Base-by-base conservation (phyloP, 2,113 vertebrate species). In the Orthochromis malagaraziensis region DNA sequence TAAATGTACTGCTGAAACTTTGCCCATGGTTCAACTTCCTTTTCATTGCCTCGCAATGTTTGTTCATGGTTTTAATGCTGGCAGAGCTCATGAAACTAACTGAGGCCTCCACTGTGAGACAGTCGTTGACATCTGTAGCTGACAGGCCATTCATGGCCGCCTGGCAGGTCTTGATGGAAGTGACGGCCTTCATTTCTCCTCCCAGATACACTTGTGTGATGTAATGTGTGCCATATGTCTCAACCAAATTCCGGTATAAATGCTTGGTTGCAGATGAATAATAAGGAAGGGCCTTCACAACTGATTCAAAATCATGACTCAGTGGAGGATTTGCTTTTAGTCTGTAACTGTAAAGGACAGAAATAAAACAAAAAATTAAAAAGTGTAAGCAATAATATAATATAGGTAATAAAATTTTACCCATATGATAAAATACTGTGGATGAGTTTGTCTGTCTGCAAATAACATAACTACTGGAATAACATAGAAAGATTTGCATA, bases 101-200 rank as follows among this genome's bases (percentile, higher is more conserved):
- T 2, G 94, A 94, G 58, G 58, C 93, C 80, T 96, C 94, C 1
- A 89, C 93, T 35, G 82, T 85, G 82, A 96, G 88, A 86, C 83
- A 96, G 88, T 80, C 96, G 93, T 26, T 89, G 16, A 96, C 65
- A 1, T 93, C 95, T 35, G 93, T 88, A 3, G 58, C 82, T 0
- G 88, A 88, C 33, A 94, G 79, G 1, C 93, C 94, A 11, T 3
- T 68, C 45, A 94, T 21, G 5, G 93, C 9, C 4, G 93, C 91
- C 87, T 86, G 2, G 0, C 95, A 96, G 53, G 86, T 91, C 63
- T 24, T 84, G 10, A 96, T n/a, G 1, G 96, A 51, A 10, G 96
- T 96, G 35, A 91, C 2, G 5, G 89, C 85, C 53, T 93, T 94
- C 6, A 94, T 84, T 57, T 85, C 10, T 1, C 65, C 35, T 21